Base-by-base conservation (phyloP, 2,113 vertebrate genomes). In the Fulmarus glacialis region DNA sequence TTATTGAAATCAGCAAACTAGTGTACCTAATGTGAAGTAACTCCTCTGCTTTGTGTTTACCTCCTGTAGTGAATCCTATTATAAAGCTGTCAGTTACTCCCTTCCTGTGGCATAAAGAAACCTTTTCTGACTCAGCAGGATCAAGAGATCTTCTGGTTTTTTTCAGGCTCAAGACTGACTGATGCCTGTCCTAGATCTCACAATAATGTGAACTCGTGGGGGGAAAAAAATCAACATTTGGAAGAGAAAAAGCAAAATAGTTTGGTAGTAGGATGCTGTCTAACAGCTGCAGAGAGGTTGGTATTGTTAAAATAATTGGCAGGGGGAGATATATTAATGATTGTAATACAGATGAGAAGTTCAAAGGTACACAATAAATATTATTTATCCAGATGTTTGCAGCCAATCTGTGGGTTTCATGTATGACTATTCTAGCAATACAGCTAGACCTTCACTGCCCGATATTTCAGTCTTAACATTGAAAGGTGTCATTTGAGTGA, bases 11-110 rank as follows among this genome's bases (percentile, higher is more conserved):
- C 64, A 74, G 17, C 26, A 71, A 77, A 67, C 24, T 66, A 29
- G 32, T 27, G 11, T 43, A 78, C 38, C 22, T 74, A 74, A 47
- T 3, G 3, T 64, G 55, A 84, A 87, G 67, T 55, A 82, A 89
- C 20, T 74, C 36, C 55, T 90, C 40, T 77, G n/a, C 32, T 81
- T 89, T 87, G 59, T 78, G 63, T 74, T 91, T 84, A 38, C 80
- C 50, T 82, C 89, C 94, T 94, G 52, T 26, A 36, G 83, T 71
- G 87, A 95, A 85, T 67, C 68, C 52, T 59, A 55, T 93, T 94
- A 72, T 58, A 86, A 85, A 75, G 20, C 59, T 92, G 86, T 84
- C 82, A 83, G 67, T 81, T 81, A 13, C 68, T 96, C 18, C 68
- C 29, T 79, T 91, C 56, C 87, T 82, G 34, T 79, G 47, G 48